Evolutionary conservation across 2,888 invertebrate genomes (phyloP), one percentile per base, ranked within the genome.

Genomic region (Tetranychus piercei): DNA sequence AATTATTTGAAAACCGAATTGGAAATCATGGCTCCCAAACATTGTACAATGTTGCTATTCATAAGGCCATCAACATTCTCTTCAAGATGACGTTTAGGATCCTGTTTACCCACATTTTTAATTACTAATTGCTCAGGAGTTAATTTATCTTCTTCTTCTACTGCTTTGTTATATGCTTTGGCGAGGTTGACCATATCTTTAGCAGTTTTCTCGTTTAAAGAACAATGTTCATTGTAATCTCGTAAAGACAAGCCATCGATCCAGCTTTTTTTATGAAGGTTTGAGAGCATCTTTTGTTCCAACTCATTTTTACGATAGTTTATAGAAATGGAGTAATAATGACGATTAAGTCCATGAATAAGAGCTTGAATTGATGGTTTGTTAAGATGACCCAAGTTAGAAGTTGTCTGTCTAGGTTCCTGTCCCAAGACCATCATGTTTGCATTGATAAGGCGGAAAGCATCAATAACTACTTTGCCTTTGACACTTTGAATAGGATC

Each of bases 401-500:
- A 97, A 9, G 99, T 99, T 1, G 97, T 99, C 83, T 99, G 99
- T 75, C 99, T 86, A 0, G 99, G 97, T 82, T 99, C 99, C 83
- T 99, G 97, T 1, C 95, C 96, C 66, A 99, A 86, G 7, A 73
- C 73, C 90, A 99, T 91, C 91, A 95, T 95, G 82, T 97, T 97
- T 15, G 97, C 96, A 85, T 97, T 97, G 81, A 99, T 99, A 78
- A 99, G 87, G 80, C 97, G 90, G 86, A 99, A 99, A 77, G 99
- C 99, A 86, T 99, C 99, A 81, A 99, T 79, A 7, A 79, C 78
- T 70, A 79, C 79, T 80, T 83, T 83, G 80, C 99, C 99, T 85
- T 99, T 99, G 4, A 99, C 99, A 75, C 95, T 95, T 82, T 99
- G 99, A 81, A 99, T 99, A 15, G 99, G 99, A 84, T 99, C 99